These are phyloP conservation scores for Ophiodon elongatus DNA, from an alignment of 2,113 vertebrate genomes.

Conservation along the genomic window DNA sequence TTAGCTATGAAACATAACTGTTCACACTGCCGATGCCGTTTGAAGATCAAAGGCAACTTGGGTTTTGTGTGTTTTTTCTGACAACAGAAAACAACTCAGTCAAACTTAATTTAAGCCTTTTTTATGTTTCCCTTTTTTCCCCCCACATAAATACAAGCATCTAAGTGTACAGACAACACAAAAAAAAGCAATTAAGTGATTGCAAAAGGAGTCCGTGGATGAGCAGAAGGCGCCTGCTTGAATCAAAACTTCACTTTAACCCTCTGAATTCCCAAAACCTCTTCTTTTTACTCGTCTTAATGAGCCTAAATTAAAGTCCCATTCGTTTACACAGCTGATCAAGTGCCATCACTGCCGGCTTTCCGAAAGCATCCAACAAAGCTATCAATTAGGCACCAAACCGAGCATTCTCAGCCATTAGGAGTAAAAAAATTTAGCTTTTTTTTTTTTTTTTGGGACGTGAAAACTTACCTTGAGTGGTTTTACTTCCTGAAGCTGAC, in stretches of 20 bases:
- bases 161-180: conserved; percentile 9
- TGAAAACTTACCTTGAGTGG: conserved; percentile 91
- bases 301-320: neutral
- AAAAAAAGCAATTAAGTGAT: conserved; percentile 20
- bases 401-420: neutral
- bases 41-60: conserved; percentile 59
- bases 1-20: conserved; percentile 65
- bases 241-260: conserved; percentile 11
- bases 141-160: conserved; percentile 11
- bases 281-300: conserved; percentile 1
- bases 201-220: conserved; percentile 32
- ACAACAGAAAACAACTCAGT: conserved; percentile 15
- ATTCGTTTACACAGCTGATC: conserved; percentile 5
- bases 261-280: neutral
- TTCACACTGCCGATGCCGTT: conserved; percentile 54
- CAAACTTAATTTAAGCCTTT: conserved; percentile 43
- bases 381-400: neutral
- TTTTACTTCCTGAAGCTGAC: conserved; percentile 89
- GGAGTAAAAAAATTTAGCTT: neutral
- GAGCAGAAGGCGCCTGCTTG: conserved; percentile 23
- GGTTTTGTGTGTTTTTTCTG: neutral
- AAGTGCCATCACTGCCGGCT: conserved; percentile 13
- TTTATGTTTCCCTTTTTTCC: neutral
- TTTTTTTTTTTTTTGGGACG: conserved; percentile 22
- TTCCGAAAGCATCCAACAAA: neutral